phyloP scores from a whole-genome alignment of 2,113 vertebrate species.

The Leucosticte australis region DNA sequence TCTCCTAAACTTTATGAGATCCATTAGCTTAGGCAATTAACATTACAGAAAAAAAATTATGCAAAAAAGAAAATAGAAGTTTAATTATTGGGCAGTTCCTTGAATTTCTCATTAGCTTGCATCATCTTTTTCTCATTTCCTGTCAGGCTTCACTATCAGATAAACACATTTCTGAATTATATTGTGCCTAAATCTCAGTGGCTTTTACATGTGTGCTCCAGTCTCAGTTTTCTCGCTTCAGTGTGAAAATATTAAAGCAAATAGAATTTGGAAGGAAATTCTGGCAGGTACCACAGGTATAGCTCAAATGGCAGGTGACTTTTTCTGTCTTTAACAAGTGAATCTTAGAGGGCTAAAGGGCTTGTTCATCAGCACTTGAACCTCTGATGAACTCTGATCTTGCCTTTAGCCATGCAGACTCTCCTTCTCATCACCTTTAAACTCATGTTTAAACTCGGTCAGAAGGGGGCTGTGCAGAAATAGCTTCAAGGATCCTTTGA shows the following conservation, averaged over 20 bases:
- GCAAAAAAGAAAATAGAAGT: background rate
- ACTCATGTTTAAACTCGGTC: background rate
- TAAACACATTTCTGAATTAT: background rate
- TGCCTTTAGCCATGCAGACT: background rate
- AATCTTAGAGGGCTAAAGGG: background rate
- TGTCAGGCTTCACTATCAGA: background rate
- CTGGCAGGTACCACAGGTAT: background rate
- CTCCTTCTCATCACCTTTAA: background rate
- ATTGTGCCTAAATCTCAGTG: background rate
- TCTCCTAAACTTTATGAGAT: background rate
- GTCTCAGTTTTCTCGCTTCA: background rate
- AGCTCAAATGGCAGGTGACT: background rate
- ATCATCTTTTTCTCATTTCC: background rate
- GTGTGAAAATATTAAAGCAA: background rate
- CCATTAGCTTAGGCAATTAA: background rate
- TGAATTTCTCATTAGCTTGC: background rate
- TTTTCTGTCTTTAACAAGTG: background rate
- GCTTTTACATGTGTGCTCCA: background rate
- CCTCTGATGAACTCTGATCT: background rate
- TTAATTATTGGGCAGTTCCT: background rate
- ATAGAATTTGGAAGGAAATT: background rate
- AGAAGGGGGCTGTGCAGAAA: background rate
- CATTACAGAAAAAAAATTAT: background rate
- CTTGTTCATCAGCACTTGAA: background rate
- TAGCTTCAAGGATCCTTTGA: background rate